Evolutionary conservation across 2,888 invertebrate genomes (phyloP).

Genomic region (Rhogogaster chlorosoma): DNA sequence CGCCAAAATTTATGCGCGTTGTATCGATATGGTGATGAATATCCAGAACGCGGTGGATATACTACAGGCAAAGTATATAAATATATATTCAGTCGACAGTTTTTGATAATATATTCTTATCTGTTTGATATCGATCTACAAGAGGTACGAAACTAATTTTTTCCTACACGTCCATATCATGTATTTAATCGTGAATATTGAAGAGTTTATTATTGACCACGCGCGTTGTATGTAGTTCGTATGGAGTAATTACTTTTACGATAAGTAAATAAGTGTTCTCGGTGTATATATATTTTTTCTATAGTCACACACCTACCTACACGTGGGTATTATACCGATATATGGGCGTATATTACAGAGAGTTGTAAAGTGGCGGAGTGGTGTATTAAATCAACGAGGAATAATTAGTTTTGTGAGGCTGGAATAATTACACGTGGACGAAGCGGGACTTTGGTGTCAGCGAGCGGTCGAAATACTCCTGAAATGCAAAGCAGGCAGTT

Average conservation of each 20-base stretch:
- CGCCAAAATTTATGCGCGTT: background rate
- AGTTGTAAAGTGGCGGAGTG: constrained; percentile 17
- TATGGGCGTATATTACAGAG: constrained; percentile 8
- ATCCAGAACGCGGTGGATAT: background rate
- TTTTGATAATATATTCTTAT: constrained; percentile 6
- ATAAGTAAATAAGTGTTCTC: background rate
- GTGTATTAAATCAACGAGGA: constrained; percentile 45
- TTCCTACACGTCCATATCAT: background rate
- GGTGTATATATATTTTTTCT: background rate
- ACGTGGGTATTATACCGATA: constrained; percentile 8
- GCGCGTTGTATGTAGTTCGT: constrained; percentile 1
- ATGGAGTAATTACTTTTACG: constrained; percentile 11
- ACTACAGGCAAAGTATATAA: background rate
- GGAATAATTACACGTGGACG: constrained; percentile 47
- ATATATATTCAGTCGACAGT: background rate
- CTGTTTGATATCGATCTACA: constrained; percentile 12
- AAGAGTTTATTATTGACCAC: background rate
- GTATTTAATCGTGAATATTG: constrained; percentile 27
- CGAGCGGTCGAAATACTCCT: constrained; percentile 45
- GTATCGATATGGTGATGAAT: constrained; percentile 8
- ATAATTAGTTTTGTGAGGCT: constrained; percentile 46
- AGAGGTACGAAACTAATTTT: constrained; percentile 1
- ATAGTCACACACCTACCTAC: background rate
- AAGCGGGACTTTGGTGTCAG: constrained; percentile 45
- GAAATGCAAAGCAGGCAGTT: constrained; percentile 41